Percentiles rank a stretch among this genome's conserved stretches.
Conservation (phyloP, 2,113 vertebrate genomes). For the Climacteris rufus region DNA sequence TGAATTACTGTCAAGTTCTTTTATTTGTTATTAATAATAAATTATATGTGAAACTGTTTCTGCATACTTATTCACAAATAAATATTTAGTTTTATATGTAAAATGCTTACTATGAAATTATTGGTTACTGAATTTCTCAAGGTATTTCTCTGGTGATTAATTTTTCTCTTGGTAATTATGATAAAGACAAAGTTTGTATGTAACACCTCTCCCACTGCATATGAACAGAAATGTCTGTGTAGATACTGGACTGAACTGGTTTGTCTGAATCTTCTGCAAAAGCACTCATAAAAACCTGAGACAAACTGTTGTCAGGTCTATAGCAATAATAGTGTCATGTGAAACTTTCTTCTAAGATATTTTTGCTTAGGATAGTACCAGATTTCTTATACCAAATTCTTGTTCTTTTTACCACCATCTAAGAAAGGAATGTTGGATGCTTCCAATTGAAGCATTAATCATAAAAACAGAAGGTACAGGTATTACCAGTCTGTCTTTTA, state of each 20-base stretch:
- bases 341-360: background rate
- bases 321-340: background rate
- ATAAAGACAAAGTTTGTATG: background rate
- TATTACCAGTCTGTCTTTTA: background rate
- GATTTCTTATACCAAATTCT: background rate
- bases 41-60: background rate
- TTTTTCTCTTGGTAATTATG: background rate
- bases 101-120: background rate
- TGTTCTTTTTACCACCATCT: background rate
- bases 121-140: background rate
- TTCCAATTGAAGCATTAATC: background rate
- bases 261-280: background rate
- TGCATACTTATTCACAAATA: background rate
- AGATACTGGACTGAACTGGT: background rate
- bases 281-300: background rate
- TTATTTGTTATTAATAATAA: background rate
- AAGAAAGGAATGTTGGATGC: background rate
- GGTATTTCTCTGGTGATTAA: background rate
- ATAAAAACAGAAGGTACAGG: background rate
- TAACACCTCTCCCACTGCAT: background rate
- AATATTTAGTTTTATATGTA: background rate
- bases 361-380: background rate
- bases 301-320: background rate
- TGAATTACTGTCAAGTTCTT: background rate
- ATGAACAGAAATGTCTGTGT: background rate